These are phyloP conservation scores for Rissa tridactyla DNA, from an alignment of 2,113 vertebrate genomes.

Conservation along the genomic window DNA sequence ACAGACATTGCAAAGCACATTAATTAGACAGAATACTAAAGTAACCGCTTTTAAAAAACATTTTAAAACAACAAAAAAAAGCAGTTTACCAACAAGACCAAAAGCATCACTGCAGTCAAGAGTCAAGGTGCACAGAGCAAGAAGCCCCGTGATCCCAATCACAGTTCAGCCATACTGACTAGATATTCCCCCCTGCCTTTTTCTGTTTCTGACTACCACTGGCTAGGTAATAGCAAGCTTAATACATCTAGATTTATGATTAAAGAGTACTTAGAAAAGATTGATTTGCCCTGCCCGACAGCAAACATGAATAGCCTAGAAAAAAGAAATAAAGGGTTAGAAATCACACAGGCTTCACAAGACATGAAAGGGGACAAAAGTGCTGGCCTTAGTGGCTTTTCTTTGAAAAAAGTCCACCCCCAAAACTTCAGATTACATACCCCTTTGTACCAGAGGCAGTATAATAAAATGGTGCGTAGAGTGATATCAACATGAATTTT, in stretches of 20 bases:
- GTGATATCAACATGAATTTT: background rate
- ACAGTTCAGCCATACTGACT: background rate
- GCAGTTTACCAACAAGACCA: background rate
- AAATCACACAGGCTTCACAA: conserved; percentile 16
- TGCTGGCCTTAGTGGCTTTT: conserved; percentile 12
- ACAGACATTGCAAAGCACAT: background rate
- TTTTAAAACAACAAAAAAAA: background rate
- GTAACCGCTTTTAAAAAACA: background rate
- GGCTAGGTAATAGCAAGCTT: conserved; percentile 48
- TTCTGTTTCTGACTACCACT: conserved; percentile 20
- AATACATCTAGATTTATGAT: conserved; percentile 59
- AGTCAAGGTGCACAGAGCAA: background rate
- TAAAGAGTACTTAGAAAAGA: conserved; percentile 59
- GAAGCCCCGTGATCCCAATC: background rate
- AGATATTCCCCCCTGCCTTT: background rate
- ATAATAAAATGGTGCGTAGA: background rate
- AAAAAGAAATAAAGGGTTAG: conserved; percentile 31
- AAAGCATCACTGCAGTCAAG: background rate
- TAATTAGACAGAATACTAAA: background rate
- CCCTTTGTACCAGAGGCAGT: conserved; percentile 24
- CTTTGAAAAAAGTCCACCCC: conserved; percentile 10
- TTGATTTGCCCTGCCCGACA: conserved; percentile 19
- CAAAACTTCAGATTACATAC: background rate
- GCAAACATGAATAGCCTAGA: conserved; percentile 48
- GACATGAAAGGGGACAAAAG: conserved; percentile 22